phyloP scores from a whole-genome alignment of 2,113 vertebrate genomes.

The Galeopterus variegatus region DNA sequence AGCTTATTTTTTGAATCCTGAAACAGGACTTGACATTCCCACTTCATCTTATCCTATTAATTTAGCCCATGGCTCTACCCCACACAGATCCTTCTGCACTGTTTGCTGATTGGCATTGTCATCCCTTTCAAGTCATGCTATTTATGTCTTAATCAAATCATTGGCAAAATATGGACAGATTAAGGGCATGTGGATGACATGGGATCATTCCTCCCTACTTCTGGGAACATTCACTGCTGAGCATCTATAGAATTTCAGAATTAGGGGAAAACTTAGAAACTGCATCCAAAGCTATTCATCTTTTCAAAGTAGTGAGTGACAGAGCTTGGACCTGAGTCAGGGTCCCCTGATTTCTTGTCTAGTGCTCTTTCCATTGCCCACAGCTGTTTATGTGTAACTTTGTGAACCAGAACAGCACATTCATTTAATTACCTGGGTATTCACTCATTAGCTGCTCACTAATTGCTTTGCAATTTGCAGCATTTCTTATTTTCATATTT shows the following conservation, averaged over 20 bases:
- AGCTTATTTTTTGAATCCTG: not conserved
- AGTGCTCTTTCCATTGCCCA: not conserved
- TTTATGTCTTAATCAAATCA: not conserved
- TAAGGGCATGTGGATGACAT: not conserved
- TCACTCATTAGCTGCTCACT: not conserved
- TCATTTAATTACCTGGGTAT: not conserved
- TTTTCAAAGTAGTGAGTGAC: not conserved
- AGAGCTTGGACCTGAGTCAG: not conserved
- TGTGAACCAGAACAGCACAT: not conserved
- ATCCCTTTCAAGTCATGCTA: not conserved
- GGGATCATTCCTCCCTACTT: not conserved
- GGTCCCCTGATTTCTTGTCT: not conserved
- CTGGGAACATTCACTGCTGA: not conserved
- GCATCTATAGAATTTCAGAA: not conserved
- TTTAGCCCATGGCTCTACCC: not conserved
- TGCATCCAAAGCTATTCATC: not conserved
- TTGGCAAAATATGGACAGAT: not conserved
- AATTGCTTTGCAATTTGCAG: not conserved
- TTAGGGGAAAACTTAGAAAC: not conserved
- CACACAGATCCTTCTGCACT: accelerated
- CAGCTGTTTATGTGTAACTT: not conserved
- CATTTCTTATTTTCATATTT: not conserved
- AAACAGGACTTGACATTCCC: not conserved
- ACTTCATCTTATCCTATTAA: not conserved
- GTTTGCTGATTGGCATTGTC: not conserved